Base-by-base conservation (phyloP, 2,113 vertebrate genomes). In the Notarius quadriscutis region DNA sequence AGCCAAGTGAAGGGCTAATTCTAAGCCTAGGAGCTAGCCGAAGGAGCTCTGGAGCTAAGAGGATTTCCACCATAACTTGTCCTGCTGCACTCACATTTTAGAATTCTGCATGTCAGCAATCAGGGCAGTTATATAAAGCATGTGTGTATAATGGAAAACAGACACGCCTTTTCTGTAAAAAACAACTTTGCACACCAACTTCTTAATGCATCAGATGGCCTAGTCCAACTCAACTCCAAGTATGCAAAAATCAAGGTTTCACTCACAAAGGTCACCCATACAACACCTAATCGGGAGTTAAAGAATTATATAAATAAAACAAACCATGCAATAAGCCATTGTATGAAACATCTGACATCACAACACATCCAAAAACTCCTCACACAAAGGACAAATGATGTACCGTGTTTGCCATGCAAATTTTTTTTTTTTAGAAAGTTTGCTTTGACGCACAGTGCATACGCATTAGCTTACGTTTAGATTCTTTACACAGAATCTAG, bases 31-130 rank as follows among this genome's bases (percentile, higher is more conserved):
- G 55, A 84, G 87, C 84, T 80, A 88, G 87, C 85, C 86, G 91
- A 90, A 87, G 65, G 84, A 88, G 86, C 86, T 90, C 77, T 50
- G 55, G 79, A 86, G 93, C 91, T 94, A 94, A 94, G 93, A 95
- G 93, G 94, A 94, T 95, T 95, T 91, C 84, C 87, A 87, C 57
- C 79, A 86, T 93, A 92, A 94, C 93, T 90, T 90, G 74, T 85
- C 89, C 30, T 62, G 57, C 79, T 62, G 79, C 27, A 60, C 7
- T 60, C 55, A 58, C 55, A 60, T 60, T 77, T 74, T 48, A 27
- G 30, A 75, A 65, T 27, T 25, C 72, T 7, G 5, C 15, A 67
- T 11, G 67, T 62, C 71, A 84, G 81, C 81, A 84, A 62, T 34
- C 50, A 27, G 82, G 81, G 71, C 65, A 27, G 80, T 83, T 77